These are phyloP conservation scores for Cardiocondyla obscurior DNA, from an alignment of 1,140 invertebrate species.

Conservation along the genomic window DNA sequence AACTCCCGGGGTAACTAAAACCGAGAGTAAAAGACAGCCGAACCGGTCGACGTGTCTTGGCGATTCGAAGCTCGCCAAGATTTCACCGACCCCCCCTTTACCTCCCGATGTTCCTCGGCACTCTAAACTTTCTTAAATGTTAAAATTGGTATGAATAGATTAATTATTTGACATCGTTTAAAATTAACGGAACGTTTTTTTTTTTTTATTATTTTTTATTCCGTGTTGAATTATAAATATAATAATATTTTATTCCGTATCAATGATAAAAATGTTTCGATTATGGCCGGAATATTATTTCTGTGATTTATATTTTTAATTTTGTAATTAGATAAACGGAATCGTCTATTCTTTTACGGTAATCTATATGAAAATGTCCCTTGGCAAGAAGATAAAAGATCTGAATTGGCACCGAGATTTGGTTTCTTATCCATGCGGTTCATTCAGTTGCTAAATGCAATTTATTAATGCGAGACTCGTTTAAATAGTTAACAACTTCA, in stretches of 20 bases:
- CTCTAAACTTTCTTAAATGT: conserved; percentile 7
- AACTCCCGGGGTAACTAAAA: conserved; percentile 73
- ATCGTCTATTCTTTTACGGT: not conserved
- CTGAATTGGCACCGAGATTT: not conserved
- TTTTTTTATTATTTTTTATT: too few relatives aligned
- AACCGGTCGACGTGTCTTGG: conserved; percentile 60
- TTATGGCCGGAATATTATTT: too few relatives aligned
- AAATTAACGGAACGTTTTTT: not conserved
- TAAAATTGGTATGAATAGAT: conserved; percentile 5
- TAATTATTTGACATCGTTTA: not conserved
- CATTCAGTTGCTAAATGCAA: not conserved
- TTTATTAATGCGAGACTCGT: not conserved
- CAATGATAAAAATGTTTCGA: too few relatives aligned
- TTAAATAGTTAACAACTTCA: conserved; percentile 11
- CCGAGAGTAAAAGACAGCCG: conserved; percentile 66
- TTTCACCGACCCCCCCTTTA: conserved; percentile 55
- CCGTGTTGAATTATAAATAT: too few relatives aligned
- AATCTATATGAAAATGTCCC: not conserved
- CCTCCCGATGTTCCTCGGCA: not conserved
- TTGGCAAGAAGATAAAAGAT: not conserved
- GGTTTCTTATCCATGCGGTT: not conserved
- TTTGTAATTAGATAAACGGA: not conserved
- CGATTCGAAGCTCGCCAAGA: conserved; percentile 62
- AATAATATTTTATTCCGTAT: too few relatives aligned
- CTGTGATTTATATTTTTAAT: too few relatives aligned